Percentiles rank a stretch among this genome's conserved stretches.
phyloP scores from a whole-genome alignment of 2,888 invertebrate genomes.

The Dynastes tityus region DNA sequence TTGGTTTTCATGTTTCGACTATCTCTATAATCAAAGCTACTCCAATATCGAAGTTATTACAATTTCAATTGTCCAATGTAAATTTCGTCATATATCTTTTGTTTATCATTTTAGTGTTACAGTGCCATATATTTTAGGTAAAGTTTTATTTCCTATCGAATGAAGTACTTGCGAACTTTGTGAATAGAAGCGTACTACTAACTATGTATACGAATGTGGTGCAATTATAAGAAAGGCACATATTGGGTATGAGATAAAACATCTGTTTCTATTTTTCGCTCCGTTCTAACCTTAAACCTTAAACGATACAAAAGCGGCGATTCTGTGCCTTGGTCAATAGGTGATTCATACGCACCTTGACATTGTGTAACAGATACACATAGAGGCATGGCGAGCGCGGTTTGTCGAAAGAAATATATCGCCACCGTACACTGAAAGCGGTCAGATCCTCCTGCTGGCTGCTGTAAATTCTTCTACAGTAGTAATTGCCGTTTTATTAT shows the following conservation, averaged over 20 bases:
- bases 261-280: constrained; percentile 16
- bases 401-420: neutral
- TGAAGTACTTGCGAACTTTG: neutral
- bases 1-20: too few relatives aligned
- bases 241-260: constrained; percentile 10
- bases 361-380: constrained; percentile 29
- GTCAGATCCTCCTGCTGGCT: neutral
- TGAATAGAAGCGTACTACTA: neutral
- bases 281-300: constrained; percentile 35
- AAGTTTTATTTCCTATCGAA: too few relatives aligned
- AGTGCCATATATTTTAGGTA: too few relatives aligned
- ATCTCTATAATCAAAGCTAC: too few relatives aligned
- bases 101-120: too few relatives aligned
- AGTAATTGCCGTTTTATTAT: neutral
- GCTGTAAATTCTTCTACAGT: constrained; percentile 13
- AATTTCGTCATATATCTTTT: too few relatives aligned
- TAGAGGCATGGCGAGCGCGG: neutral
- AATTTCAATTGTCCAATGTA: too few relatives aligned
- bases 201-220: neutral
- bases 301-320: neutral
- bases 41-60: too few relatives aligned
- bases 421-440: neutral
- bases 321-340: constrained; percentile 33
- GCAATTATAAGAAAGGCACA: neutral
- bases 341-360: constrained; percentile 38